Conservation (phyloP, 1,140 invertebrate genomes). For the Brachionus sp. region DNA sequence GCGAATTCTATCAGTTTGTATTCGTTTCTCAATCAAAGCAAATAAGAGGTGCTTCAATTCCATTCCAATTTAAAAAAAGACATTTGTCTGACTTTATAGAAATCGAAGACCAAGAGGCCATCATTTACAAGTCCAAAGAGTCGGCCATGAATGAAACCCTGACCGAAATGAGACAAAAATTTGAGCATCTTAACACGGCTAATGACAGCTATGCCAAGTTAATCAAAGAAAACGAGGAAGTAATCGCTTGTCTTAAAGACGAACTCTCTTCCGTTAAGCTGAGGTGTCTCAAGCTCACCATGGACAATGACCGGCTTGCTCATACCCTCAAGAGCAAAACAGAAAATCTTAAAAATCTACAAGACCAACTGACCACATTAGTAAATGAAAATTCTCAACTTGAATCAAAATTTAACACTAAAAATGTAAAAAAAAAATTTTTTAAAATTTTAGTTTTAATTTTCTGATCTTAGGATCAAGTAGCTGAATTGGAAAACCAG, state of each 20-base stretch:
- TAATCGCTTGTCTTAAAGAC: background rate
- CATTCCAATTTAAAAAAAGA: constrained; percentile 57
- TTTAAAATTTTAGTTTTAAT: background rate
- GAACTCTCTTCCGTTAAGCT: background rate
- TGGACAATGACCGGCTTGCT: constrained; percentile 16
- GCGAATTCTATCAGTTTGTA: constrained; percentile 60
- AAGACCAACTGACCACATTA: background rate
- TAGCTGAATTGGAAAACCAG: background rate
- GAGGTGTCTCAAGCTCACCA: background rate
- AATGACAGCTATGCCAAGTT: background rate
- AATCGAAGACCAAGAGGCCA: constrained; percentile 53
- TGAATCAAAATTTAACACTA: background rate
- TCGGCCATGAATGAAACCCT: background rate
- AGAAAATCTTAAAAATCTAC: constrained; percentile 2
- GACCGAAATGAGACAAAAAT: background rate
- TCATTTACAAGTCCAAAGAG: constrained; percentile 33
- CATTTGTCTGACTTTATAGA: constrained; percentile 56
- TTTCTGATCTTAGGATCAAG: background rate
- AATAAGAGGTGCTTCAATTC: constrained; percentile 58
- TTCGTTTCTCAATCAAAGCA: constrained; percentile 54
- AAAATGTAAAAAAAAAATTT: background rate
- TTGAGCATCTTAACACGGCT: background rate
- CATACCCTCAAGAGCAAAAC: constrained; percentile 6
- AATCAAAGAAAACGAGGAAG: constrained; percentile 7
- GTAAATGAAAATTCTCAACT: background rate